A percentile compares a stretch with the other conserved stretches of the same genome.
Evolutionary conservation across 2,888 invertebrate species (phyloP).

Genomic region (Cylindroiulus punctatus): DNA sequence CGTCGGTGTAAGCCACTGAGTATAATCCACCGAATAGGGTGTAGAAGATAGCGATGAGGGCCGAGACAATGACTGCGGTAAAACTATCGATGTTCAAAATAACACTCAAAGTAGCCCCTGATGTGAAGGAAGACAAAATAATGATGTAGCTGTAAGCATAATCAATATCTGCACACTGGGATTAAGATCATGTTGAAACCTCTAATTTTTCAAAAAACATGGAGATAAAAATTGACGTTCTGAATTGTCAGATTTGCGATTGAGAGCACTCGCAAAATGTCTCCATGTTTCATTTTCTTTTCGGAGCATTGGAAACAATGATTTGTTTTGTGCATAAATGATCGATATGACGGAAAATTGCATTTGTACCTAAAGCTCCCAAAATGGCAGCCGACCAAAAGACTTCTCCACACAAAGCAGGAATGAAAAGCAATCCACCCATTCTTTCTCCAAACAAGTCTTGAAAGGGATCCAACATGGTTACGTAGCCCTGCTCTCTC

Average conservation of each 20-base stretch:
- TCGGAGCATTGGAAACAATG: background rate
- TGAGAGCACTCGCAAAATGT: background rate
- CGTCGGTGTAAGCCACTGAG: conserved; percentile 98
- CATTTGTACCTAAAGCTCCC: conserved; percentile 83
- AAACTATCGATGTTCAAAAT: conserved; percentile 96
- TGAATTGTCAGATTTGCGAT: background rate
- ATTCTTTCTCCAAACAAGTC: conserved; percentile 96
- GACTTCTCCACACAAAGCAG: conserved; percentile 96
- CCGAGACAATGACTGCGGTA: conserved; percentile 92
- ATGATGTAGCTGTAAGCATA: background rate
- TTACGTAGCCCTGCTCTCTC: conserved; percentile 96
- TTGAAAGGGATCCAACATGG: conserved; percentile 98
- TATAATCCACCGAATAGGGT: conserved; percentile 98
- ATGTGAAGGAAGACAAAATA: background rate
- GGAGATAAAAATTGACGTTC: too few relatives aligned
- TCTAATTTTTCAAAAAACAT: background rate
- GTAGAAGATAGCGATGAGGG: conserved; percentile 96
- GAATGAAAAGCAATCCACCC: conserved; percentile 95
- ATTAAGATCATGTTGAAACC: background rate
- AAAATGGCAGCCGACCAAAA: conserved; percentile 99
- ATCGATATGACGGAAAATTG: background rate
- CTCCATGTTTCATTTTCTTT: background rate
- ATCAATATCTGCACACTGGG: background rate
- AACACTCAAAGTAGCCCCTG: conserved; percentile 94
- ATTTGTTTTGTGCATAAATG: too few relatives aligned